Evolutionary conservation across 2,113 vertebrate genomes (phyloP).

Genomic region (Myrmecophaga tridactyla): DNA sequence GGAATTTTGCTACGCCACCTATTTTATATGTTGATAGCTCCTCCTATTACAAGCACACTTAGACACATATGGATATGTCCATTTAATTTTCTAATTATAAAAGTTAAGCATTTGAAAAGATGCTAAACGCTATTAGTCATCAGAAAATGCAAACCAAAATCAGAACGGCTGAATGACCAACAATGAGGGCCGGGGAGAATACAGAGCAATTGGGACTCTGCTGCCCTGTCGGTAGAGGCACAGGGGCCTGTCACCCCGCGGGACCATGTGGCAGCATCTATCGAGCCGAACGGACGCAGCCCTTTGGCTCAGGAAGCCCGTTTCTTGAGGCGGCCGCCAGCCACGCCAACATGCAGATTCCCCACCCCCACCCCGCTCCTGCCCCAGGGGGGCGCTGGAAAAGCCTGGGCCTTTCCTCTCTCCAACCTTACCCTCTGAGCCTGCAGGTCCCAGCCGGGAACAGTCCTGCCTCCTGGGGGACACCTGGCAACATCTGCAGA

Average conservation of each 20-base stretch:
- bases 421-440: neutral
- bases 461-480: neutral
- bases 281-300: neutral
- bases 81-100: neutral
- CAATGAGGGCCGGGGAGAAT: rapidly evolving
- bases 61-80: rapidly evolving
- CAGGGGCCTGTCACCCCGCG: rapidly evolving
- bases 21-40: neutral
- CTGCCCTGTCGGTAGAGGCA: rapidly evolving
- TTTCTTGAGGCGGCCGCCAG: too few species aligned
- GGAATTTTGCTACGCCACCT: rapidly evolving
- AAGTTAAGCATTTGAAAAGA: neutral
- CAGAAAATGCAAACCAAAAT: neutral
- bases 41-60: too few species aligned
- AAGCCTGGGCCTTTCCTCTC: neutral
- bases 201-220: rapidly evolving
- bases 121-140: neutral
- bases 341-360: rapidly evolving
- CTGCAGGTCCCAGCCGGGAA: neutral
- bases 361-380: neutral
- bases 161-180: neutral
- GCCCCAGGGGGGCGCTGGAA: neutral
- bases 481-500: neutral
- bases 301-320: rapidly evolving
- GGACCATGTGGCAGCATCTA: neutral